Evolutionary conservation across 2,888 invertebrate species (phyloP).

Genomic region (Temnothorax rugatulus): DNA sequence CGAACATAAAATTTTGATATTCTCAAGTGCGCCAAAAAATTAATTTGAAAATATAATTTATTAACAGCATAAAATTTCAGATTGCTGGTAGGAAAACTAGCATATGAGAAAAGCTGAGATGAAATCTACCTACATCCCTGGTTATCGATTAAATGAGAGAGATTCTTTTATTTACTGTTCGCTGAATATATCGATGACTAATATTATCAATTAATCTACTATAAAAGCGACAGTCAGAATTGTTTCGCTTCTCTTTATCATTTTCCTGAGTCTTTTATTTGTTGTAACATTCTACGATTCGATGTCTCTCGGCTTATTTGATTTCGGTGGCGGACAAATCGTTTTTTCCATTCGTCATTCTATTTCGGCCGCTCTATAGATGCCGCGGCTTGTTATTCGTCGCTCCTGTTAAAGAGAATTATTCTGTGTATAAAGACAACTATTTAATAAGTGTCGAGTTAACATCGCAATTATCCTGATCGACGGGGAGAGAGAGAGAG

Average conservation of each 20-base stretch:
- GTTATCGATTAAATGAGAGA: not conserved
- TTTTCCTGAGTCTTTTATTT: not conserved
- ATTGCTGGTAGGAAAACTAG: not conserved
- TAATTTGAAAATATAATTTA: not conserved
- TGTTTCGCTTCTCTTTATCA: not conserved
- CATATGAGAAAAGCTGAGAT: not conserved
- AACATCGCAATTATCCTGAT: constrained; percentile 5
- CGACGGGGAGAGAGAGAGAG: not conserved
- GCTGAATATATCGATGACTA: not conserved
- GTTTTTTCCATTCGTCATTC: not conserved
- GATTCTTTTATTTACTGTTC: not conserved
- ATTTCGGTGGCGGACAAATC: not conserved
- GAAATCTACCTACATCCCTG: not conserved
- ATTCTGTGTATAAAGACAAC: not conserved
- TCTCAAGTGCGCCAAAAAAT: not conserved
- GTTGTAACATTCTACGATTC: not conserved
- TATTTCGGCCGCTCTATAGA: not conserved
- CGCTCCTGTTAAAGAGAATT: not conserved
- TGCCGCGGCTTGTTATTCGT: not conserved
- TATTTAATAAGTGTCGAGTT: constrained; percentile 9
- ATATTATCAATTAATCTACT: not conserved
- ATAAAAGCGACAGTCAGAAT: not conserved
- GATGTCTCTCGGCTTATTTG: not conserved
- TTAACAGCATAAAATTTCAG: not conserved
- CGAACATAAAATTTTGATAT: not conserved